These are phyloP conservation scores for Acanthosepion pharaonis DNA, from an alignment of 2,888 invertebrate genomes.

Conservation along the genomic window DNA sequence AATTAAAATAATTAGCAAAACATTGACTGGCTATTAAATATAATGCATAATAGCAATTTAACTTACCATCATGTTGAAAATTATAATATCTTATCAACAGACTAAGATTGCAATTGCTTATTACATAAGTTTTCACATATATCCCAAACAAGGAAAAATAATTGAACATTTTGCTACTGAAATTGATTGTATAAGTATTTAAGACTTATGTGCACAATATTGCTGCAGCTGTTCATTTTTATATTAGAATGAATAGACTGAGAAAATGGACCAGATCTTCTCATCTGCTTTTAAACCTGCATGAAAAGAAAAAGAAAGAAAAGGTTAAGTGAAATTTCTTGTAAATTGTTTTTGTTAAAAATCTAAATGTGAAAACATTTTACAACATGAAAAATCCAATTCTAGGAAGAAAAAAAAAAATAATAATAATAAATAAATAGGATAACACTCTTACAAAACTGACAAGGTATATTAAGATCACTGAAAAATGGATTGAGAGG, in stretches of 20 bases:
- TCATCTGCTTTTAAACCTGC: background rate
- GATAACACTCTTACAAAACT: background rate
- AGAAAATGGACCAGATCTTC: conserved; percentile 1
- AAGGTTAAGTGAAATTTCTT: background rate
- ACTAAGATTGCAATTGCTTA: too few species aligned
- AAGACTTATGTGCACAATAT: background rate
- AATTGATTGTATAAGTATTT: background rate
- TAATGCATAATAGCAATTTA: background rate
- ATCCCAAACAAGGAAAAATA: background rate
- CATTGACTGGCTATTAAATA: background rate
- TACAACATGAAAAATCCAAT: background rate
- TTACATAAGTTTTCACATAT: background rate
- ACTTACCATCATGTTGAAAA: background rate
- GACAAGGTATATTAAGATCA: background rate
- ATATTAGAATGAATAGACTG: background rate
- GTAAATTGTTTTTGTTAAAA: background rate
- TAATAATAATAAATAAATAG: background rate
- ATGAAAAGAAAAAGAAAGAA: conserved; percentile 4
- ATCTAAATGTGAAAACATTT: background rate
- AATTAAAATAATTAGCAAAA: too few species aligned
- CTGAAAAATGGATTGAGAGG: background rate
- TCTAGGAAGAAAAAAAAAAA: too few species aligned
- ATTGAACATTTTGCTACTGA: background rate
- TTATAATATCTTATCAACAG: background rate
- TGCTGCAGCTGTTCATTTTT: background rate